These are phyloP conservation scores for Sycophila texana DNA, from an alignment of 2,888 invertebrate genomes.

Conservation along the genomic window DNA sequence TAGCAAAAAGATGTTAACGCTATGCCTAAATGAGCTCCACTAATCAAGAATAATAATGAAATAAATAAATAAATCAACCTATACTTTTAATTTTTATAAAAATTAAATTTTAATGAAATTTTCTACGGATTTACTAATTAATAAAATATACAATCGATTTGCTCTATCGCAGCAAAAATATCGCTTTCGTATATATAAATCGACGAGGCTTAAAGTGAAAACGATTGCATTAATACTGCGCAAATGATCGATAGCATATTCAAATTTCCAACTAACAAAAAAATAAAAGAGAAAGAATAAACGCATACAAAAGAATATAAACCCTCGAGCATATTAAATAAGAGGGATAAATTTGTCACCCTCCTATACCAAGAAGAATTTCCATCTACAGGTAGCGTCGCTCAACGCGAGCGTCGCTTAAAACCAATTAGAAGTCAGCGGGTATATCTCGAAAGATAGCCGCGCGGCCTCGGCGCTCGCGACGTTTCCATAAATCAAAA, in stretches of 20 bases:
- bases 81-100: neutral
- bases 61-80: too few species aligned
- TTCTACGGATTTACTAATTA: neutral
- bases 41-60: too few species aligned
- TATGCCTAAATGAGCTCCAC: too few species aligned
- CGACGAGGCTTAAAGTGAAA: neutral
- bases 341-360: too few species aligned
- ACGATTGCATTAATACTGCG: neutral
- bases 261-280: neutral
- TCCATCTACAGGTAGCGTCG: neutral
- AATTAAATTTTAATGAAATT: neutral
- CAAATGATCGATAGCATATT: neutral
- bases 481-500: slow-evolving; percentile 53
- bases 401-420: too few species aligned
- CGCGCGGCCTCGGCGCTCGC: neutral
- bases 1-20: too few species aligned
- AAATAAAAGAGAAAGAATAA: too few species aligned
- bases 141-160: too few species aligned
- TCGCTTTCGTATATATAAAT: neutral
- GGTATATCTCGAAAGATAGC: slow-evolving; percentile 12
- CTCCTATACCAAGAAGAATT: neutral
- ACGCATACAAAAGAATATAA: too few species aligned
- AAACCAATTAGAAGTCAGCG: slow-evolving; percentile 30
- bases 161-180: neutral
- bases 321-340: too few species aligned